Evolutionary conservation across 2,113 vertebrate species (phyloP).

Genomic region (Oreamnos americanus): DNA sequence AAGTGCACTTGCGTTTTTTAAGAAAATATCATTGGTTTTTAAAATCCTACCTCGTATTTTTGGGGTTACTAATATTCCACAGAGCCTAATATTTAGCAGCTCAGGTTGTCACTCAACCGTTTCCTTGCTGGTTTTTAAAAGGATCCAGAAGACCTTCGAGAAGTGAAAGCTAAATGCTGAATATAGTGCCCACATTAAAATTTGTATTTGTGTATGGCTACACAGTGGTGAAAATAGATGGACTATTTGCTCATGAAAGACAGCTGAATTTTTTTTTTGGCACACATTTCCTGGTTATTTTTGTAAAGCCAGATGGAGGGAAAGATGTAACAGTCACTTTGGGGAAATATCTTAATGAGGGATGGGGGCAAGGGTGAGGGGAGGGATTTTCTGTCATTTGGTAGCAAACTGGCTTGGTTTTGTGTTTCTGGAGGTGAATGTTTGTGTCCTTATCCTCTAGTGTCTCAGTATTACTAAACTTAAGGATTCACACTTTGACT

Average conservation of each 20-base stretch:
- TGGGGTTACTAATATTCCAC: slow-evolving; percentile 46
- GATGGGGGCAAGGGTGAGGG: slow-evolving; percentile 56
- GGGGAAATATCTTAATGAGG: slow-evolving; percentile 29
- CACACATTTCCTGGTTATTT: slow-evolving; percentile 66
- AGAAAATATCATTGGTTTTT: slow-evolving; percentile 7
- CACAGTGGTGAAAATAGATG: slow-evolving; percentile 54
- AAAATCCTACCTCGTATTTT: slow-evolving; percentile 32
- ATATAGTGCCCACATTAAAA: slow-evolving; percentile 70
- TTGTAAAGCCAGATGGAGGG: slow-evolving; percentile 65
- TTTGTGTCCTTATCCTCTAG: slow-evolving; percentile 66
- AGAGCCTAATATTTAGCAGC: slow-evolving; percentile 43
- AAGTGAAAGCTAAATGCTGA: slow-evolving; percentile 63
- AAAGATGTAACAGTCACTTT: slow-evolving; percentile 62
- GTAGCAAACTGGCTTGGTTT: slow-evolving; percentile 67
- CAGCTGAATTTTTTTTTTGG: slow-evolving; percentile 56
- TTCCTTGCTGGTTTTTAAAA: slow-evolving; percentile 68
- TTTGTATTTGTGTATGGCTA: slow-evolving; percentile 57
- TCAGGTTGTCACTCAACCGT: slow-evolving; percentile 44
- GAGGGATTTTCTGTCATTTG: slow-evolving; percentile 50
- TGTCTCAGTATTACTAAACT: slow-evolving; percentile 60
- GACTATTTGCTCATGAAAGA: slow-evolving; percentile 52
- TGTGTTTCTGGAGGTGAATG: slow-evolving; percentile 64
- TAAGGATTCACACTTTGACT: slow-evolving; percentile 63
- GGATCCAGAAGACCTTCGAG: slow-evolving; percentile 39
- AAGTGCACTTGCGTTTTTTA: background rate